phyloP scores from a whole-genome alignment of 2,888 invertebrate genomes.

The Argyresthia goedartella region DNA sequence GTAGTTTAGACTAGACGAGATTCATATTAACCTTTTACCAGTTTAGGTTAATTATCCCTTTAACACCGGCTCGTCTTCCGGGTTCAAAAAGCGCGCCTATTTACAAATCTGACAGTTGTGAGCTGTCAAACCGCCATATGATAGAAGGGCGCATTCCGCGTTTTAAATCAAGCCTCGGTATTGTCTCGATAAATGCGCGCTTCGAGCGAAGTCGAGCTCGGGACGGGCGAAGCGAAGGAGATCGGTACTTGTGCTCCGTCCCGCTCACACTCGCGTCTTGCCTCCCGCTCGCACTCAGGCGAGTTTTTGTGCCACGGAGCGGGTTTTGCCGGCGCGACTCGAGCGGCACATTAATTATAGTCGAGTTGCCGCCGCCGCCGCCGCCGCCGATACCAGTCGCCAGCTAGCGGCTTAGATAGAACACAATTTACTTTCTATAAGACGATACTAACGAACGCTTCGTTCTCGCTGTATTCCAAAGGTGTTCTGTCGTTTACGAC shows the following conservation, averaged over 20 bases:
- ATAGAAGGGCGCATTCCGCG: constrained; percentile 68
- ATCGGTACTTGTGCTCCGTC: constrained; percentile 46
- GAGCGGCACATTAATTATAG: constrained; percentile 64
- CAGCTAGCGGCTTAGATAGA: constrained; percentile 30
- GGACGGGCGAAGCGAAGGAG: constrained; percentile 62
- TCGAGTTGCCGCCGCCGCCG: constrained; percentile 29
- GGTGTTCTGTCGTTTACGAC: too few species aligned
- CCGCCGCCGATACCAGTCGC: constrained; percentile 18
- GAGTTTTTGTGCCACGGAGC: constrained; percentile 66
- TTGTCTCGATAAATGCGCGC: constrained; percentile 53
- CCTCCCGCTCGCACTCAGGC: constrained; percentile 47
- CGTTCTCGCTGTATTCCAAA: too few species aligned
- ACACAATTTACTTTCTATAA: constrained; percentile 65
- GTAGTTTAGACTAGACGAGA: too few species aligned
- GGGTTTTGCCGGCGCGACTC: constrained; percentile 59
- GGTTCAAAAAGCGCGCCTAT: constrained; percentile 44
- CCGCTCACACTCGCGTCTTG: constrained; percentile 30
- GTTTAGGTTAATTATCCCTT: background rate
- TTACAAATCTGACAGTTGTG: constrained; percentile 63
- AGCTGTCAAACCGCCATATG: constrained; percentile 71
- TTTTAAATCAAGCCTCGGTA: constrained; percentile 68
- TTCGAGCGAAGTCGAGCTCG: constrained; percentile 48
- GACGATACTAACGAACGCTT: constrained; percentile 5
- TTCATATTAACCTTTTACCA: background rate
- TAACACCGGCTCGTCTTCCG: background rate